phyloP scores from a whole-genome alignment of 1,140 invertebrate genomes.

The Drosophila aff. region DNA sequence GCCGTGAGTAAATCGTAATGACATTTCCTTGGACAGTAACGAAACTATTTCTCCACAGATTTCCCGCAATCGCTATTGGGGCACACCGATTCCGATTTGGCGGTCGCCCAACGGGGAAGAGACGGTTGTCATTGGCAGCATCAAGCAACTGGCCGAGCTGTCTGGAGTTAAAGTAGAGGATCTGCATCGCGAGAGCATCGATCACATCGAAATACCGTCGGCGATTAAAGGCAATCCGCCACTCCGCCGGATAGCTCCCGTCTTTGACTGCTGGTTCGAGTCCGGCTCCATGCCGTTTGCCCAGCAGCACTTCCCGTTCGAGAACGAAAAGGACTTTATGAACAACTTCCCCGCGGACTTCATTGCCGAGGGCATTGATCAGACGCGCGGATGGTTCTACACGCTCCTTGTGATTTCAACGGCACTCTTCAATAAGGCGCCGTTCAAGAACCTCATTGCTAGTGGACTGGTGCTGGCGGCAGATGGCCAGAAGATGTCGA shows the following conservation, averaged over 20 bases:
- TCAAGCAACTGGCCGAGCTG: conserved; percentile 94
- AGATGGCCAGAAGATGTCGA: conserved; percentile 99
- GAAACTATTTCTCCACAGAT: conserved; percentile 56
- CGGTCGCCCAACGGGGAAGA: conserved; percentile 97
- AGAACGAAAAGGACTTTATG: conserved; percentile 96
- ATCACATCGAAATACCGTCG: conserved; percentile 97
- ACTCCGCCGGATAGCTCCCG: conserved; percentile 94
- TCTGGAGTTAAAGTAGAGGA: conserved; percentile 94
- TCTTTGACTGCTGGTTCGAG: conserved; percentile 99
- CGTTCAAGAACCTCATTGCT: conserved; percentile 98
- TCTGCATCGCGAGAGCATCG: conserved; percentile 97
- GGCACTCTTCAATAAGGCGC: conserved; percentile 97
- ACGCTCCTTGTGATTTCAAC: conserved; percentile 98
- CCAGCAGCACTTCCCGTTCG: conserved; percentile 98
- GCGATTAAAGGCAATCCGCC: conserved; percentile 92
- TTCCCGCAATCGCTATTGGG: conserved; percentile 99
- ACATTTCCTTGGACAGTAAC: background rate
- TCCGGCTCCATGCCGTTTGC: conserved; percentile 99
- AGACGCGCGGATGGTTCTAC: conserved; percentile 99
- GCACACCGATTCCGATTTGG: conserved; percentile 99
- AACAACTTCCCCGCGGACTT: conserved; percentile 99
- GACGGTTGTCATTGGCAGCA: conserved; percentile 97
- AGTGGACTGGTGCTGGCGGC: conserved; percentile 97
- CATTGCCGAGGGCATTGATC: conserved; percentile 99
- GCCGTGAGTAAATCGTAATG: conserved; percentile 87